Evolutionary conservation across 2,113 vertebrate species (phyloP).

Genomic region (Plecturocebus donacophilus): DNA sequence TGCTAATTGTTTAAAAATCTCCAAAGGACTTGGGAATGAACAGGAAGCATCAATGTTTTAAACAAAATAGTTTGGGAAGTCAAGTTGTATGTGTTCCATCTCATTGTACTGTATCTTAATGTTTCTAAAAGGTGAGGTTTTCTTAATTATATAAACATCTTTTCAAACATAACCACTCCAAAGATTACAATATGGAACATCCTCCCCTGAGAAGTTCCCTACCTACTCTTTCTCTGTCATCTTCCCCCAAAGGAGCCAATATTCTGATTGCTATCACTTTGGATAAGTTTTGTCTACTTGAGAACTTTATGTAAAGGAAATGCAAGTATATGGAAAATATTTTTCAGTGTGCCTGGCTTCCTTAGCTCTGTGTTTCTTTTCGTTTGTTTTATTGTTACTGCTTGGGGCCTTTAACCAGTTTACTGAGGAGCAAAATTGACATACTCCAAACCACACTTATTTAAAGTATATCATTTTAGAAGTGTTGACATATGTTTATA

Average conservation of each 20-base stretch:
- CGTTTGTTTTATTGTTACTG: neutral
- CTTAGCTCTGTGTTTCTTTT: neutral
- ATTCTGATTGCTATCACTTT: neutral
- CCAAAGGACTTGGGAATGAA: neutral
- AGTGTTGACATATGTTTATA: neutral
- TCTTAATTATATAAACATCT: neutral
- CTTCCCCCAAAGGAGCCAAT: neutral
- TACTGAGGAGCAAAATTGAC: neutral
- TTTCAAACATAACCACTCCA: neutral
- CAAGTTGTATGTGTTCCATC: neutral
- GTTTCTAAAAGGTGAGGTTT: neutral
- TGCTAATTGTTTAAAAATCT: conserved; percentile 49
- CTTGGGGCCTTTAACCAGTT: neutral
- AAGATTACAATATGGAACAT: neutral
- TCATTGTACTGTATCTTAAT: accelerated
- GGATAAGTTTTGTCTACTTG: neutral
- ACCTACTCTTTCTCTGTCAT: neutral
- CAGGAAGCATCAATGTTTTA: neutral
- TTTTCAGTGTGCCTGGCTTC: neutral
- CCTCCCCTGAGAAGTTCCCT: neutral
- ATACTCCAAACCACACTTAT: neutral
- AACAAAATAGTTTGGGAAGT: neutral
- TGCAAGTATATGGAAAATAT: neutral
- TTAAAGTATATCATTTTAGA: neutral
- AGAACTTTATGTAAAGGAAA: neutral